Evolutionary conservation across 2,113 vertebrate species (phyloP), one percentile per base, ranked within the genome.

Genomic region (Hippotragus niger): DNA sequence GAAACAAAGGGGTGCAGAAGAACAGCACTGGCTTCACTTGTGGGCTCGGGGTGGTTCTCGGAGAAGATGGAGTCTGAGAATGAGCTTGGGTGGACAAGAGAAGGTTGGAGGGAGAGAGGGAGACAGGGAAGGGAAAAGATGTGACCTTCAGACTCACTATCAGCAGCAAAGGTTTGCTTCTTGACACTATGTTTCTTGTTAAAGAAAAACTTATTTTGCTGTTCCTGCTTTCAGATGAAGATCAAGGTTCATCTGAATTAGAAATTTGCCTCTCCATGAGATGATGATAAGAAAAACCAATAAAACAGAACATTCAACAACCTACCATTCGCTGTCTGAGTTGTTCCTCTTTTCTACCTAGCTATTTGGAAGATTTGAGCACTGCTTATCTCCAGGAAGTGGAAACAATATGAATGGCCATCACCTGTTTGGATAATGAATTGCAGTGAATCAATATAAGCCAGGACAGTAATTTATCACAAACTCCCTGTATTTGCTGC

Each of bases 381-480:
- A 31, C 27, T 86, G 58, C 36, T 85, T 80, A n/a, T 86, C 81
- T 47, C 33, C 21, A 47, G 67, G n/a, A 96, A 88, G 52, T 52
- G 27, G 82, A 88, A 71, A 23, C 29, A 91, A 76, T 29, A 43
- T 3, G 50, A 85, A 85, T 36, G 29, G 43, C 53, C 47, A 31
- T 76, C 88, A 92, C 40, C 58, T 93, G 76, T 83, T 85, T 96
- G 67, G 23, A 95, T 93, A 90, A 88, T 76, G 45, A 96, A 92
- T 67, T 90, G 57, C 36, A 71, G 43, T 90, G 90, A 84, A 96
- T 95, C 92, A 93, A 43, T 31, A n/a, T 64, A 85, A 97, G 55
- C 36, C 76, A 97, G 86, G 87, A 36, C 55, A 53, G 50, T 80
- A 33, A 95, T 95, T 94, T 95, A 78, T 98, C 88, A 94, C 64